phyloP scores from a whole-genome alignment of 1,140 invertebrate species.

The Dinoponera quadriceps region DNA sequence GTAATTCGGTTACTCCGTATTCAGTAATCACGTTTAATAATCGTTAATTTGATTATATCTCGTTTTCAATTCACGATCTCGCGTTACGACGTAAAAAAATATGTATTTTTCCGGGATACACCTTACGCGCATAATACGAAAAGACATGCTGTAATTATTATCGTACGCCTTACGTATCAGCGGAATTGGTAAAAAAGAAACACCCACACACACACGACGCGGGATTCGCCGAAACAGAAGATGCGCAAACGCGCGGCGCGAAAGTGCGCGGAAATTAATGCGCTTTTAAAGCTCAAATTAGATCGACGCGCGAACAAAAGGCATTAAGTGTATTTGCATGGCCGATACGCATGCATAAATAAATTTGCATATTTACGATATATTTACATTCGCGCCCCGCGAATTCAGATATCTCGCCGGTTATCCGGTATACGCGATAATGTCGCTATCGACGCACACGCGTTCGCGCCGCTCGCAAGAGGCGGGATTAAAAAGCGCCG shows the following conservation, averaged over 20 bases:
- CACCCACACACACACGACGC: no score
- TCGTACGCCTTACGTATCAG: background rate
- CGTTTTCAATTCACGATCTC: background rate
- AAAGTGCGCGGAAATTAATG: constrained; percentile 14
- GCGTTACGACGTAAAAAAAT: background rate
- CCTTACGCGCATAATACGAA: background rate
- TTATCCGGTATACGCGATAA: constrained; percentile 22
- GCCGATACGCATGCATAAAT: constrained; percentile 46
- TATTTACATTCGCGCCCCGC: constrained; percentile 38
- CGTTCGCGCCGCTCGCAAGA: background rate
- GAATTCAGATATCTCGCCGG: constrained; percentile 14
- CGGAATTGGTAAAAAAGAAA: background rate
- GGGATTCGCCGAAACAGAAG: background rate
- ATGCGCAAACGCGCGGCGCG: no score
- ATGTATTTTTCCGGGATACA: background rate
- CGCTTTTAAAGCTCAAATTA: constrained; percentile 47
- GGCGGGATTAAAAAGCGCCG: constrained; percentile 38
- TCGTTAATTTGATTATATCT: constrained; percentile 6
- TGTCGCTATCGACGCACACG: constrained; percentile 24
- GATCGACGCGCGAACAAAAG: constrained; percentile 42
- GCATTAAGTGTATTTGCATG: constrained; percentile 38
- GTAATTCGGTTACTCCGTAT: background rate
- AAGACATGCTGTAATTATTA: no score
- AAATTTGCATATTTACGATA: constrained; percentile 53
- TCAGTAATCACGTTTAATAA: background rate